Evolutionary conservation across 2,888 invertebrate genomes (phyloP), one percentile per base, ranked within the genome.

Genomic region (Pachydiplax longipennis): DNA sequence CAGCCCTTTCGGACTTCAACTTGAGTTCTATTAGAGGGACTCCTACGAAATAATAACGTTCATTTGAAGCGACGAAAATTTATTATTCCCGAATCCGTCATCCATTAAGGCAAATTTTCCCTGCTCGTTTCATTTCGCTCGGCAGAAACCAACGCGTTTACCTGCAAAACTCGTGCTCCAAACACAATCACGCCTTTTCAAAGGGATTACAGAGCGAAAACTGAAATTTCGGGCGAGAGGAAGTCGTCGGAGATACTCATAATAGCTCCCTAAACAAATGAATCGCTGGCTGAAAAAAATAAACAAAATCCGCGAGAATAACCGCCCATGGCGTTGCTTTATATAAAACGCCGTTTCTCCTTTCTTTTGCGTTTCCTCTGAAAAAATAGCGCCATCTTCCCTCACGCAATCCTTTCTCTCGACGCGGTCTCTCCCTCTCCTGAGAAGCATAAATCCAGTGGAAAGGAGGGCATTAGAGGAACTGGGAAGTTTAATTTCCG

Each of bases 401-500:
- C 73, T 73, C 73, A 73, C 73, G 73, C 37, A 31, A 35, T 22
- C 58, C 61, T 65, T 37, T 37, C 25, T 81, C 81, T 81, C 31
- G 40, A 61, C 37, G 12, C 35, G 37, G 31, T 40, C 87, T 10
- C 31, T 37, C 61, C 40, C 61, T 58, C 13, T 58, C 58, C 10
- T 73, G 87, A 87, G 22, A 37, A 48, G 61, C 87, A 87, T 87
- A 87, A 87, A 87, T 87, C 87, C 87, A 37, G 37, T n/a, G 31
- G 61, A n/a, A 53, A 61, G 61, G 65, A 35, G 37, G 61, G 87
- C 65, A 87, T 87, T 87, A 87, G 58, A 37, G 61, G 87, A n/a
- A n/a, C 65, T 35, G 87, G 40, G 87, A 61, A 87, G 87, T 87
- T 87, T 87, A 87, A 87, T 87, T 87, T 87, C 87, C 87, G 87